Percentiles rank a stretch among this genome's conserved stretches.
These are phyloP conservation scores for Cricetomys ansorgei DNA, from an alignment of 2,113 vertebrate genomes.

Conservation along the genomic window DNA sequence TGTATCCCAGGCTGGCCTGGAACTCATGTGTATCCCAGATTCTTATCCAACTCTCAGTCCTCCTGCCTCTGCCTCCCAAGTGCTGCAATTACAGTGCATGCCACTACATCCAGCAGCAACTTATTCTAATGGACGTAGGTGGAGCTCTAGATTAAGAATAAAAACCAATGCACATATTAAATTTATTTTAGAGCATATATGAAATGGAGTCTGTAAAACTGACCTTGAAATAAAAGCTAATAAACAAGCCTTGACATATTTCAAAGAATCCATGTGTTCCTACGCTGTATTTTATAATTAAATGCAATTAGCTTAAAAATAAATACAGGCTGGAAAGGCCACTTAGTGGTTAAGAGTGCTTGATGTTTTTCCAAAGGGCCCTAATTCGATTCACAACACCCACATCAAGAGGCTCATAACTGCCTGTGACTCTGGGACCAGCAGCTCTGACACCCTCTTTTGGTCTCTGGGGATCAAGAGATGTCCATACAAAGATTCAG, in stretches of 20 bases:
- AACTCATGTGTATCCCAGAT: background rate
- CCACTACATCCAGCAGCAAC: background rate
- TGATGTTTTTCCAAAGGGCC: background rate
- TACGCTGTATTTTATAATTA: background rate
- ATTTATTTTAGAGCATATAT: conserved; percentile 16
- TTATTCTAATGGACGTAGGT: background rate
- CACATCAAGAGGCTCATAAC: background rate
- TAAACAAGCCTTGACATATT: conserved; percentile 21
- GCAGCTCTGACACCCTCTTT: no score
- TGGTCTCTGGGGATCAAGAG: background rate
- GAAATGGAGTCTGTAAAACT: background rate
- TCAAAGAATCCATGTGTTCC: conserved; percentile 9
- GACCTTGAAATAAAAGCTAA: background rate
- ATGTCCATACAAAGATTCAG: background rate
- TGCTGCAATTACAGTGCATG: background rate
- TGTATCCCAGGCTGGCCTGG: background rate
- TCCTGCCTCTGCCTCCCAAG: background rate
- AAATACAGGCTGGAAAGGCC: background rate
- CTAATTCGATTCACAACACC: background rate
- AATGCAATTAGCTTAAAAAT: conserved; percentile 23
- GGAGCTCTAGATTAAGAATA: background rate
- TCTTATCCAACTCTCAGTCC: background rate
- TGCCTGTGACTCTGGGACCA: background rate
- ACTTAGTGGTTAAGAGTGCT: background rate
- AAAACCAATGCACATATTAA: background rate